Evolutionary conservation across 2,797 vertebrate species (phyloP).

Genomic region (Melanotaenia trifasciata): DNA sequence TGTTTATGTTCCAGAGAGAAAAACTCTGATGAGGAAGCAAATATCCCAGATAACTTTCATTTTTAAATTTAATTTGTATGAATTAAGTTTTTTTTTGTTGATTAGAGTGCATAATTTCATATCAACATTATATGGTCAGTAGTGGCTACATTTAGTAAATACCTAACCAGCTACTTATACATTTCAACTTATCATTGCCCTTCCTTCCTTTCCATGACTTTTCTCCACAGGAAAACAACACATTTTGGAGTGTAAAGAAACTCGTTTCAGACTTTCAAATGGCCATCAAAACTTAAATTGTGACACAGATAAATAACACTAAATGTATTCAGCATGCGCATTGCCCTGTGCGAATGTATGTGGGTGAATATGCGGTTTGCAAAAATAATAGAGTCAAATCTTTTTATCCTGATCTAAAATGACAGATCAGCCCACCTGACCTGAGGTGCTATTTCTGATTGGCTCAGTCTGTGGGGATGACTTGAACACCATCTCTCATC

Average conservation of each 20-base stretch:
- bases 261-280: slow-evolving; percentile 5
- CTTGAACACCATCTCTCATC: slow-evolving; percentile 42
- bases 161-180: too few species aligned
- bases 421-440: slow-evolving; percentile 71
- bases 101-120: too few species aligned
- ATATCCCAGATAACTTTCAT: not conserved
- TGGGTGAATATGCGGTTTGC: not conserved
- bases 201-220: not conserved
- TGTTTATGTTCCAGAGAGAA: not conserved
- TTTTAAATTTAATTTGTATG: too few species aligned
- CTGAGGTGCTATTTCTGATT: slow-evolving; percentile 63
- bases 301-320: slow-evolving; percentile 2
- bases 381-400: slow-evolving; percentile 38
- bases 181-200: not conserved
- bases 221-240: slow-evolving; percentile 9
- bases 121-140: too few species aligned
- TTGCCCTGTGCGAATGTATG: slow-evolving; percentile 12
- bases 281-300: not conserved
- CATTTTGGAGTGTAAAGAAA: not conserved
- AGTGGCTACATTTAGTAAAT: too few species aligned
- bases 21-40: slow-evolving; percentile 3
- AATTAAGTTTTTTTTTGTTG: too few species aligned
- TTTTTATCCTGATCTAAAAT: slow-evolving; percentile 58
- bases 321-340: slow-evolving; percentile 15
- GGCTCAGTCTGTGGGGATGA: slow-evolving; percentile 42